phyloP scores from a whole-genome alignment of 2,888 invertebrate genomes.

The Busseola fusca region DNA sequence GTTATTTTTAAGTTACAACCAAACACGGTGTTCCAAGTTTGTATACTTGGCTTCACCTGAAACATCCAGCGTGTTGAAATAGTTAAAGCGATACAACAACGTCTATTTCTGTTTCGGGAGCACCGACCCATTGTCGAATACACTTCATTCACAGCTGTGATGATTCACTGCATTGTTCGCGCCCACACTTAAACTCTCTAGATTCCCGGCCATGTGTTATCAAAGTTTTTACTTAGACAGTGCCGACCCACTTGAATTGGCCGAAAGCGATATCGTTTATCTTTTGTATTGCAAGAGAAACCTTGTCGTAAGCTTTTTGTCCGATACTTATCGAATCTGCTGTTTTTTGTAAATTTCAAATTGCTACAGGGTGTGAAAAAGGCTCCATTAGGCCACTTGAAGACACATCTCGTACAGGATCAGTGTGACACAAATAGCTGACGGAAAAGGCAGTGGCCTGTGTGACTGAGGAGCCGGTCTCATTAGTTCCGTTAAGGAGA shows the following conservation, averaged over 20 bases:
- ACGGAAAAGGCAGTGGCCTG: constrained; percentile 69
- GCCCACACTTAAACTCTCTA: constrained; percentile 73
- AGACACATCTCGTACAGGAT: constrained; percentile 61
- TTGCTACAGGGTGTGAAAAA: constrained; percentile 33
- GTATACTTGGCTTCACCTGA: constrained; percentile 65
- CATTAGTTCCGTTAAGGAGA: constrained; percentile 78
- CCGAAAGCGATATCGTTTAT: constrained; percentile 71
- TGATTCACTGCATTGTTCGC: constrained; percentile 83
- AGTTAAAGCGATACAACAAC: constrained; percentile 71
- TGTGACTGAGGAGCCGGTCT: constrained; percentile 68
- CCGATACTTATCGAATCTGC: constrained; percentile 1
- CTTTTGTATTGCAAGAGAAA: constrained; percentile 63
- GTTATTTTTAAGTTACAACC: constrained; percentile 56
- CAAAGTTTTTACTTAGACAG: constrained; percentile 65
- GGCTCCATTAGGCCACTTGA: constrained; percentile 37
- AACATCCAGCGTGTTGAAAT: constrained; percentile 70
- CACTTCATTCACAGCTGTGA: constrained; percentile 78
- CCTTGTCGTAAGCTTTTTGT: constrained; percentile 55
- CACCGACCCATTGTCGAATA: constrained; percentile 80
- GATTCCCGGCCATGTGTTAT: constrained; percentile 68
- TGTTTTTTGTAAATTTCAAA: constrained; percentile 44
- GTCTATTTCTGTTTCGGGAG: constrained; percentile 80
- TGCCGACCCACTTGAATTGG: constrained; percentile 69
- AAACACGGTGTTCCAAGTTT: constrained; percentile 54
- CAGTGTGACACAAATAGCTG: constrained; percentile 71